Conservation (phyloP, 2,113 vertebrate genomes). For the Prunella himalayana region DNA sequence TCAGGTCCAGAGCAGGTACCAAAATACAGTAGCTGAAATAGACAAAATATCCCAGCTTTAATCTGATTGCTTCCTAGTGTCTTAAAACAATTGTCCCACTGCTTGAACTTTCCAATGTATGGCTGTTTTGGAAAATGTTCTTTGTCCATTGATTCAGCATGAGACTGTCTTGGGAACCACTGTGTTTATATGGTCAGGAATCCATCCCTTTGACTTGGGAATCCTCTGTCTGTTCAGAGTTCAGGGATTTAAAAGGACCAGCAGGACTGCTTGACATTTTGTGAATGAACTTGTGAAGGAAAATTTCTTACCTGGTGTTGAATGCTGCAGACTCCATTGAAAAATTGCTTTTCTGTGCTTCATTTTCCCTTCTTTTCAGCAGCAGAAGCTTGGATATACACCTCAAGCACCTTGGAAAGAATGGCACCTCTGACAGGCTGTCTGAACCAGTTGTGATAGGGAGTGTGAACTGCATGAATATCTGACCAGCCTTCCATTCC, state of each 20-base stretch:
- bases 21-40: neutral
- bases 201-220: neutral
- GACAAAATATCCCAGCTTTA: neutral
- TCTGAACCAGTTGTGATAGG: neutral
- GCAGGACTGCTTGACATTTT: neutral
- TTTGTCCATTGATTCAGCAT: neutral
- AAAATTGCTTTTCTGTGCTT: neutral
- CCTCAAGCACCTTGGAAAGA: neutral
- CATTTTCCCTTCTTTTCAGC: neutral
- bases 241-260: neutral
- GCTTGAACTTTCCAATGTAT: neutral
- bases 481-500: neutral
- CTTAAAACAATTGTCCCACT: neutral
- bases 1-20: neutral
- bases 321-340: neutral
- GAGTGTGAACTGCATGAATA: neutral
- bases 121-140: neutral
- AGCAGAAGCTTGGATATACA: neutral
- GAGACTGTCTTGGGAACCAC: neutral
- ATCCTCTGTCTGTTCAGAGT: neutral
- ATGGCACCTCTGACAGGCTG: neutral
- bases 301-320: neutral
- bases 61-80: neutral
- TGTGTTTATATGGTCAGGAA: neutral
- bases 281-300: neutral